Base-by-base conservation (phyloP, 2,888 invertebrate species). In the Pherbina coryleti region DNA sequence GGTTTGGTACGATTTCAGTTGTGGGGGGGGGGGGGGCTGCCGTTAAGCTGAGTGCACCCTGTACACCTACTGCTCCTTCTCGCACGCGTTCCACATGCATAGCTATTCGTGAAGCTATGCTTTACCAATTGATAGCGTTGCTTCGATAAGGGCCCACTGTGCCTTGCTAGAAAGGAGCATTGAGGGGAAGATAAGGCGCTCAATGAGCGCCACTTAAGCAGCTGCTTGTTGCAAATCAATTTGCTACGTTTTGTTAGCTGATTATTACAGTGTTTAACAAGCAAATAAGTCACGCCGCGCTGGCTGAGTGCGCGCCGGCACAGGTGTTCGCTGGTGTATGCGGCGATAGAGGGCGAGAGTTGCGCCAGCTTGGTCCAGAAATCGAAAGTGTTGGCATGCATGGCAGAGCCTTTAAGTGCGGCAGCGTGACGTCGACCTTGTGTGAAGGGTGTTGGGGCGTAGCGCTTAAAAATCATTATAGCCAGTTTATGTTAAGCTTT, bases 171-270 rank as follows among this genome's bases (percentile, higher is more conserved):
- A 17, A 31, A 37, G 5, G 25, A 11, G 49, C 49, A n/a, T n/a
- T n/a, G 17, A 70, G 53, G 37, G 37, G 17, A 44, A 5, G 19
- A 25, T 19, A 4, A 5, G 70, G 31, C 34, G 53, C 53, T 28
- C 31, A 25, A 5, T 22, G 49, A 49, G 49, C 55, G 31, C 37
- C 62, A 62, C 62, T 62, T 73, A 34, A 73, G 73, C 51, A 51
- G 69, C 62, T 44, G 49, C 49, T 73, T 44, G 62, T 73, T 49
- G 73, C 73, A 62, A 73, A 73, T 73, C 73, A 73, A 73, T 73
- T 73, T 73, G 62, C 44, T 62, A 37, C 44, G 73, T 62, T 73
- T 60, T 73, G 73, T 62, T 49, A 73, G 22, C 73, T 73, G 73
- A 73, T 73, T 73, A 62, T 73, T 44, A 34, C n/a, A 44, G 25